Evolutionary conservation across 2,113 vertebrate genomes (phyloP), one percentile per base, ranked within the genome.

Genomic region (Oxyruncus cristatus): DNA sequence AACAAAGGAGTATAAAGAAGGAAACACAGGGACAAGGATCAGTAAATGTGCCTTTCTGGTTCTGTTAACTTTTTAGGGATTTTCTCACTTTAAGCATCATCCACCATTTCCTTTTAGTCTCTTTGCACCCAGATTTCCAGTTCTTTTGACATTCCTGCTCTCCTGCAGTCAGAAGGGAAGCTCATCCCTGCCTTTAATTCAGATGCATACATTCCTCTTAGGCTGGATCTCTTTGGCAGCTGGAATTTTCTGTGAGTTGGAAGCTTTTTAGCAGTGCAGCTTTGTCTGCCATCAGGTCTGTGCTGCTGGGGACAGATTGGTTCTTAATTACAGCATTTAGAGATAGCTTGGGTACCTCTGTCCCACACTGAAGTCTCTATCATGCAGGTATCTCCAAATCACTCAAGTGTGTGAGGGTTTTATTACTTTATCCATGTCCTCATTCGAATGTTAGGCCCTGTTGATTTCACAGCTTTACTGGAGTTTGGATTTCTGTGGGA

Each of bases 281-380:
- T 93, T 80, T 66, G 20, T 77, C 79, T 95, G 75, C 63, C 92
- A 86, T 77, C 79, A 92, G 74, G 66, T 76, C 88, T 93, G 78
- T 90, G 92, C 90, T 92, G 75, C 88, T 92, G 96, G 63, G 90
- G 53, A 68, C 32, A 76, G 82, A 50, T 50, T 92, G 91, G 55
- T 77, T 41, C 92, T 90, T 92, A 73, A 93, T 94, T 91, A 93
- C 35, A 80, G 91, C 23, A 0, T 80, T 85, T 88, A 76, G 77
- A 77, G 72, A 68, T 5, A 80, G 63, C 67, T 80, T 39, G 82
- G 49, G 42, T 93, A 62, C 70, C 73, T 70, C 15, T 70, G 79
- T 80, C 88, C 78, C 72, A 46, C 28, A 4, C 71, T 46, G 41
- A 68, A 79, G 66, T 66, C 49, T 66, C 49, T 77, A 14, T 53